These are phyloP conservation scores for Drosophila fungiperda DNA, from an alignment of 2,888 invertebrate species.

Conservation along the genomic window DNA sequence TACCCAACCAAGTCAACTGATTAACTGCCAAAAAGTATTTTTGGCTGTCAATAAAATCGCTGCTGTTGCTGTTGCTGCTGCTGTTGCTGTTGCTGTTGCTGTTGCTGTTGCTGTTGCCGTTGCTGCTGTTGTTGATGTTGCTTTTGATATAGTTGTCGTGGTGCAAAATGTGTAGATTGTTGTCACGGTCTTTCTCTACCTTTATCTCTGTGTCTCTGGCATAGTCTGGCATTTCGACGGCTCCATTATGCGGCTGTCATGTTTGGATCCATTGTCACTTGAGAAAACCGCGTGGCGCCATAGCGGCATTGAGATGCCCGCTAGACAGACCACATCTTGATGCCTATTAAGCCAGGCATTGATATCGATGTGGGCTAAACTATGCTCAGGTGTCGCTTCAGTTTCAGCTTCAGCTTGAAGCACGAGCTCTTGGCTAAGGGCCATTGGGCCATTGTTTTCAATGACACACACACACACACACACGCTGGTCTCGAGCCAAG, in stretches of 20 bases:
- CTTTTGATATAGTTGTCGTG: slow-evolving; percentile 16
- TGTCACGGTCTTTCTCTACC: slow-evolving; percentile 58
- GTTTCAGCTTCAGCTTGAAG: slow-evolving; percentile 36
- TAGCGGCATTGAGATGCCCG: slow-evolving; percentile 66
- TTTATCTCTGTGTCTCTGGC: neutral
- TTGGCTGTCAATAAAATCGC: slow-evolving; percentile 28
- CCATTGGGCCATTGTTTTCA: slow-evolving; percentile 56
- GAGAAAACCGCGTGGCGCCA: slow-evolving; percentile 72
- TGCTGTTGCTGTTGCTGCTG: slow-evolving; percentile 15
- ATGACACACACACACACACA: slow-evolving; percentile 48
- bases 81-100: slow-evolving; percentile 6
- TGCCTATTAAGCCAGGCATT: slow-evolving; percentile 7
- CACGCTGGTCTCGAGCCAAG: slow-evolving; percentile 38
- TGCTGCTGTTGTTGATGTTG: slow-evolving; percentile 5
- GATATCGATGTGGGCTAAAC: slow-evolving; percentile 64
- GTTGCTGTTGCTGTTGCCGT: slow-evolving; percentile 9
- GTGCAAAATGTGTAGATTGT: slow-evolving; percentile 48
- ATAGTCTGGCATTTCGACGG: slow-evolving; percentile 19
- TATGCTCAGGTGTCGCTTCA: slow-evolving; percentile 66
- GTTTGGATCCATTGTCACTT: slow-evolving; percentile 67
- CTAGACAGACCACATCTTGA: slow-evolving; percentile 25
- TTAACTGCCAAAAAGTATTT: slow-evolving; percentile 39
- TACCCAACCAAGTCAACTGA: slow-evolving; percentile 62
- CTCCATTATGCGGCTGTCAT: slow-evolving; percentile 56
- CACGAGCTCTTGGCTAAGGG: slow-evolving; percentile 50